Conservation (phyloP, 2,113 vertebrate genomes). For the Orthonyx spaldingii region DNA sequence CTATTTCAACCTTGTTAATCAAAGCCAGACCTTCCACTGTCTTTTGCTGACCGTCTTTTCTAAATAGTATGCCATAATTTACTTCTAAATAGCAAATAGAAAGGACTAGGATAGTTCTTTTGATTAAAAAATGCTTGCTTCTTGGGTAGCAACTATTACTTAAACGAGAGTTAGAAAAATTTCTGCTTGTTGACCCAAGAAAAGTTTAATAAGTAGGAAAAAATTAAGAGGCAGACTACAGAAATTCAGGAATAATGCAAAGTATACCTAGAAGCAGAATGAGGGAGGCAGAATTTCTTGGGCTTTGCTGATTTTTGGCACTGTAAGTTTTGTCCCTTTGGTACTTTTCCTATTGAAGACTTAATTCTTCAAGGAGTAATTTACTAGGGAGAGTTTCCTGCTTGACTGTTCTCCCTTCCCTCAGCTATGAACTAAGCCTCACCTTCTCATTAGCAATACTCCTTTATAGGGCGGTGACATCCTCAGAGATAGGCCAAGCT, state of each 20-base stretch:
- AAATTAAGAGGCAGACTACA: not conserved
- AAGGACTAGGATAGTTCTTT: not conserved
- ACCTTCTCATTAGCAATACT: not conserved
- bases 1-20: not conserved
- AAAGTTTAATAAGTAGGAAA: not conserved
- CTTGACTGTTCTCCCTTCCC: not conserved
- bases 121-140: not conserved
- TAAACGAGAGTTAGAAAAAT: not conserved
- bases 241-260: not conserved
- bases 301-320: not conserved
- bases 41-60: not conserved
- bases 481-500: not conserved
- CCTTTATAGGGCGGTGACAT: not conserved
- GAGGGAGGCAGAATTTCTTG: not conserved
- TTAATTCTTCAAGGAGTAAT: not conserved
- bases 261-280: not conserved
- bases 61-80: not conserved
- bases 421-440: not conserved
- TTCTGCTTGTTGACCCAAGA: not conserved
- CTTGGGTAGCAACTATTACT: not conserved
- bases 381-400: not conserved
- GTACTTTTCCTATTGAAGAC: not conserved
- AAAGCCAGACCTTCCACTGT: not conserved
- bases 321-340: not conserved
- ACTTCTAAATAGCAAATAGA: not conserved